Percentiles rank a stretch among this genome's conserved stretches.
Evolutionary conservation across 2,113 vertebrate species (phyloP).

Genomic region (Copsychus sechellarum): DNA sequence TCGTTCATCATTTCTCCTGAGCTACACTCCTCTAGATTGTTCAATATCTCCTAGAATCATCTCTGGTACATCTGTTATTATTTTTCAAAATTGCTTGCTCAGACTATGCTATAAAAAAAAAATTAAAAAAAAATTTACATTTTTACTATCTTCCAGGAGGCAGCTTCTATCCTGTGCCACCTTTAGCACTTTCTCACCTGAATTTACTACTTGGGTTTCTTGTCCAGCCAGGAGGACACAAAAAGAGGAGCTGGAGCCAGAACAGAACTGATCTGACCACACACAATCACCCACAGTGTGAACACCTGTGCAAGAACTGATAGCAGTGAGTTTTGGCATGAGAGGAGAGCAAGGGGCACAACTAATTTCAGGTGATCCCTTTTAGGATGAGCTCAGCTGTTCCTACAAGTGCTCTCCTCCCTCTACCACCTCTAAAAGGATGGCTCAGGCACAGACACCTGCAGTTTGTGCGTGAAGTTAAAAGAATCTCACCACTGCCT

Average conservation of each 20-base stretch:
- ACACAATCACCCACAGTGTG: neutral
- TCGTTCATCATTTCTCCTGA: neutral
- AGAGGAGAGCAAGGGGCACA: neutral
- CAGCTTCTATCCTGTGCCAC: neutral
- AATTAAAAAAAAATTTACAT: neutral
- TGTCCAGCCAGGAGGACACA: neutral
- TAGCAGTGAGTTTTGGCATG: neutral
- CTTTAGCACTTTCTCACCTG: neutral
- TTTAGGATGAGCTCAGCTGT: neutral
- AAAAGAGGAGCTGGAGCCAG: neutral
- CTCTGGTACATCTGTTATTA: neutral
- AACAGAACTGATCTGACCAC: neutral
- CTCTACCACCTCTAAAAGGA: fast-evolving
- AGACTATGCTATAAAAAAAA: neutral
- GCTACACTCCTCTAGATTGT: neutral
- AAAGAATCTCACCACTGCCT: neutral
- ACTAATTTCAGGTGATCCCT: neutral
- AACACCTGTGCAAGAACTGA: neutral
- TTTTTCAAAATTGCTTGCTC: constrained; percentile 8
- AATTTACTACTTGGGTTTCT: neutral
- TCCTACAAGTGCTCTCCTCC: neutral
- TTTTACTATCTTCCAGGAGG: neutral
- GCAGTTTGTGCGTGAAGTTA: fast-evolving
- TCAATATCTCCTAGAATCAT: constrained; percentile 30
- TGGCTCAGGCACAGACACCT: neutral